These are phyloP conservation scores for Conopomorpha cramerella DNA, from an alignment of 1,140 invertebrate genomes.

Conservation along the genomic window DNA sequence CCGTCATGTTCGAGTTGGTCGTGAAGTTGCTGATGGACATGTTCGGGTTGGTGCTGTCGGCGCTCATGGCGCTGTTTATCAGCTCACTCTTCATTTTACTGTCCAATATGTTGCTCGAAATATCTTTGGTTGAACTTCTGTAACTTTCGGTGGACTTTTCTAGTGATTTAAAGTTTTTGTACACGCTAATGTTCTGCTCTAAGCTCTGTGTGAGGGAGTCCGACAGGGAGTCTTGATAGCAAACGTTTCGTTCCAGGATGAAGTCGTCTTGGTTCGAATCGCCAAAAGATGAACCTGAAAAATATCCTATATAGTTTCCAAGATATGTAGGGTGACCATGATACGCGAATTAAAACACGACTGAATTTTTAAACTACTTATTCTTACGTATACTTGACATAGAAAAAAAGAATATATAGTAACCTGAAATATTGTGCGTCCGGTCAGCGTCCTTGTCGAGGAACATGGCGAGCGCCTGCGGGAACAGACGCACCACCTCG, in stretches of 20 bases:
- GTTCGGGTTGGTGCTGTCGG: slow-evolving; percentile 41
- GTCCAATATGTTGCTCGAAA: slow-evolving; percentile 42
- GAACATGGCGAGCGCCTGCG: slow-evolving; percentile 68
- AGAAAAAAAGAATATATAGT: slow-evolving; percentile 5
- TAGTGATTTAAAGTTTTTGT: slow-evolving; percentile 33
- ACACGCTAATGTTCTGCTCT: slow-evolving; percentile 37
- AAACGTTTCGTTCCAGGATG: slow-evolving; percentile 52
- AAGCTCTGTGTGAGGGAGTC: slow-evolving; percentile 50
- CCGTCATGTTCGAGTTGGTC: slow-evolving; percentile 48
- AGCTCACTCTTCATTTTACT: slow-evolving; percentile 34
- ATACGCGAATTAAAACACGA: no score
- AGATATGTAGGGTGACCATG: no score
- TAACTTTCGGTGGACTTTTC: slow-evolving; percentile 41
- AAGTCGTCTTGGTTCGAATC: slow-evolving; percentile 51
- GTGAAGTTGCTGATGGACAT: slow-evolving; percentile 56
- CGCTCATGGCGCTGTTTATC: slow-evolving; percentile 32
- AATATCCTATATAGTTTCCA: no score
- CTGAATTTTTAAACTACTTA: no score
- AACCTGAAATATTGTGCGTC: slow-evolving; percentile 52
- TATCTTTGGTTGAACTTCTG: slow-evolving; percentile 40
- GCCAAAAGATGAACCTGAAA: slow-evolving; percentile 38
- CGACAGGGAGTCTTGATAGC: slow-evolving; percentile 54
- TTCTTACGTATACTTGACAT: no score
- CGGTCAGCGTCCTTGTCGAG: slow-evolving; percentile 62
- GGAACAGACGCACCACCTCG: slow-evolving; percentile 70